phyloP scores from a whole-genome alignment of 2,888 invertebrate genomes.

The Sinhomidia bicolor region DNA sequence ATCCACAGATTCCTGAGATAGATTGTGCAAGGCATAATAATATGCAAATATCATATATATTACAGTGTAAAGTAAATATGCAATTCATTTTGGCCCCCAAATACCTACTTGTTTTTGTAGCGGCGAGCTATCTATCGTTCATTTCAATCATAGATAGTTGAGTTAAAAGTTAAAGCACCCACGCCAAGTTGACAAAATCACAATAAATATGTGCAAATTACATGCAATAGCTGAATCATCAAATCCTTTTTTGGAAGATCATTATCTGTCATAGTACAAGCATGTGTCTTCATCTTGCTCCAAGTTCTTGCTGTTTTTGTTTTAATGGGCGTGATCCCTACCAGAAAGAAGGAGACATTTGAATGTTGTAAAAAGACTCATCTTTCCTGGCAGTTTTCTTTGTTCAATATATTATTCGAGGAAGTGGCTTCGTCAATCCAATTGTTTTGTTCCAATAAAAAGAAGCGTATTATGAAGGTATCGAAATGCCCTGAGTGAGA shows the following conservation, averaged over 20 bases:
- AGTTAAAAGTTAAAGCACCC: not conserved
- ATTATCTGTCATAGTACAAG: not conserved
- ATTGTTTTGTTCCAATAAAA: no score
- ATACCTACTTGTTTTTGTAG: no score
- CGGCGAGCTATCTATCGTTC: no score
- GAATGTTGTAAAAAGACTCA: not conserved
- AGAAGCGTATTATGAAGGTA: no score
- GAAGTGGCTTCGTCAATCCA: not conserved
- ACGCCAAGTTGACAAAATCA: no score
- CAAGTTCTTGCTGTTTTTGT: not conserved
- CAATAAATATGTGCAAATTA: no score
- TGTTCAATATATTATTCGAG: not conserved
- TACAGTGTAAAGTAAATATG: no score
- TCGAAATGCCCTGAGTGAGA: not conserved
- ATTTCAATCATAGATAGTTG: no score
- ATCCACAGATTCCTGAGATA: no score
- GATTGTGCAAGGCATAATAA: no score
- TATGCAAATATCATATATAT: no score
- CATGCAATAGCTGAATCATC: conserved; percentile 1
- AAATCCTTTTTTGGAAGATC: not conserved
- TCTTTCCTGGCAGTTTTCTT: conserved; percentile 30
- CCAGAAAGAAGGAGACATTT: not conserved
- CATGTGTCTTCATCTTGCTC: not conserved
- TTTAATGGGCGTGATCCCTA: not conserved
- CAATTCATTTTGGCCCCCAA: no score